Conservation (phyloP, 2,888 invertebrate genomes). For the Tenodera sinensis region DNA sequence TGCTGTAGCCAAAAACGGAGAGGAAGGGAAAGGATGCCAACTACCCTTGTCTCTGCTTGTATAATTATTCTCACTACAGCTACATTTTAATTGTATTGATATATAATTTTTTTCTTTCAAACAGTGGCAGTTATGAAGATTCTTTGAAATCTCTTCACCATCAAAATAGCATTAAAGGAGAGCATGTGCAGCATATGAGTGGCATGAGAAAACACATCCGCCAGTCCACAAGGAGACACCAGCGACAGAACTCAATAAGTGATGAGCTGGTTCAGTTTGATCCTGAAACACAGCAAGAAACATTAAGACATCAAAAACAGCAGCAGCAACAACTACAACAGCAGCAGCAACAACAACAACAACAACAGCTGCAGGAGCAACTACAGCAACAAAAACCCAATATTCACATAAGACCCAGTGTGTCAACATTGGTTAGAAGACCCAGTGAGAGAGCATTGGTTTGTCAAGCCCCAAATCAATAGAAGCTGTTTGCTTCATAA, state of each 20-base stretch:
- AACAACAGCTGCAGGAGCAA: background rate
- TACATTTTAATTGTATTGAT: too few relatives aligned
- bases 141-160: slow-evolving; percentile 67
- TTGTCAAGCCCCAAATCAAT: background rate
- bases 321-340: background rate
- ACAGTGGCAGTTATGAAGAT: slow-evolving; percentile 75
- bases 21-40: too few relatives aligned
- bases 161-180: slow-evolving; percentile 26
- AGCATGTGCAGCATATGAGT: background rate
- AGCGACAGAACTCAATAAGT: slow-evolving; percentile 20
- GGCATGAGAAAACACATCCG: background rate
- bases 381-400: background rate
- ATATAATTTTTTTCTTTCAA: background rate
- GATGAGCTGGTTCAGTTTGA: background rate
- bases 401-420: background rate
- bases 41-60: too few relatives aligned
- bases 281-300: slow-evolving; percentile 5
- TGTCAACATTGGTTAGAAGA: background rate
- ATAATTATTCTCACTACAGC: too few relatives aligned
- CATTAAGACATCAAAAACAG: background rate
- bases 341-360: background rate
- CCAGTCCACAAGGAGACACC: background rate
- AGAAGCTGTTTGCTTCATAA: background rate
- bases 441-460: slow-evolving; percentile 2
- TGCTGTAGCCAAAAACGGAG: too few relatives aligned